A percentile compares a stretch with the other conserved stretches of the same genome.
Conservation (phyloP, 2,888 invertebrate species). For the Rhingia rostrata region DNA sequence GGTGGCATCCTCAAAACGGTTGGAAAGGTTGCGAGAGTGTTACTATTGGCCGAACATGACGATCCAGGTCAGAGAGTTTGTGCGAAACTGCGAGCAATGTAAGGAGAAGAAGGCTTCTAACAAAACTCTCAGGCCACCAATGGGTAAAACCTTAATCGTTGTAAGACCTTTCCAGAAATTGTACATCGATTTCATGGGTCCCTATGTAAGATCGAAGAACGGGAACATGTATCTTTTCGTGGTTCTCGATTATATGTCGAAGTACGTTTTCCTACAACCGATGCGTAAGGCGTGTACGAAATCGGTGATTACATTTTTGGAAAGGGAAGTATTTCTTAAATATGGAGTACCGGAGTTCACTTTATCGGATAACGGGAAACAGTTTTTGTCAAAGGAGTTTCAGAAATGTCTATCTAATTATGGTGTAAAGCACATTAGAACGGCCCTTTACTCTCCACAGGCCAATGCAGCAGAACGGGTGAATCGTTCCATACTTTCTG, state of each 20-base stretch:
- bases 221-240: conserved; percentile 1
- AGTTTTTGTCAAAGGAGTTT: conserved; percentile 27
- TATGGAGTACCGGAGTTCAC: not conserved
- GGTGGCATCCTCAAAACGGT: not conserved
- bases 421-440: conserved; percentile 36
- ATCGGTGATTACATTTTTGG: not conserved
- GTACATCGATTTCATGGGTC: conserved; percentile 39
- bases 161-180: conserved; percentile 26
- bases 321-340: not conserved
- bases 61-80: not conserved
- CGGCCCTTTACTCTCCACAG: conserved; percentile 49
- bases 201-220: conserved; percentile 23
- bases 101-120: not conserved
- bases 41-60: conserved; percentile 10
- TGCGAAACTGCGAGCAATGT: not conserved
- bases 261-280: not conserved
- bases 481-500: conserved; percentile 29
- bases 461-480: conserved; percentile 51
- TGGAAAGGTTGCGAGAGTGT: not conserved
- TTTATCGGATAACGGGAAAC: conserved; percentile 48
- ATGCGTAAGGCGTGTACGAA: not conserved
- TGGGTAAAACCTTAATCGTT: conserved; percentile 10
- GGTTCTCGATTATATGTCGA: not conserved
- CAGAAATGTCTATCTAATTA: conserved; percentile 16
- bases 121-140: not conserved